Evolutionary conservation across 2,888 invertebrate genomes (phyloP), one percentile per base, ranked within the genome.

Genomic region (Scrobipalpa costella): DNA sequence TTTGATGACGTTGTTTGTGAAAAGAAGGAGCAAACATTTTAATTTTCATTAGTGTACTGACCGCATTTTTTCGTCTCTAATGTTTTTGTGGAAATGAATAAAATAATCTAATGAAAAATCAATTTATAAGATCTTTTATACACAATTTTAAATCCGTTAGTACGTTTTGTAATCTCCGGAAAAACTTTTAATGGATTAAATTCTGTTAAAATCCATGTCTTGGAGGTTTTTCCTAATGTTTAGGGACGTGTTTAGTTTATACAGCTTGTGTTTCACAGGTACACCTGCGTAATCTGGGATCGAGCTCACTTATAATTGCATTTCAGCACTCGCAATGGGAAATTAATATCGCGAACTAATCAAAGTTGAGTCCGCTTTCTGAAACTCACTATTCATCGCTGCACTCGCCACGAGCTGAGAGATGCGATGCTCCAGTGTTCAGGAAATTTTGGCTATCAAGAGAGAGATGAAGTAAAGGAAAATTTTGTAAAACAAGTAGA

Each of bases 321-420:
- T 81, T 80, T 73, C 67, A 68, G 69, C 69, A 82, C 77, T 78
- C 78, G 75, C 75, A 76, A 77, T 73, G 74, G 77, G 75, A 81
- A 82, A 83, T 84, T 81, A 83, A 84, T 84, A 83, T 79, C 81
- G 75, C 74, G 74, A 83, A 85, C 83, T 84, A 85, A 85, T 83
- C 84, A 83, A 85, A 85, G 83, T 85, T 83, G 74, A 76, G 79
- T 78, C 75, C 71, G 77, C 76, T 80, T 76, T 73, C 76, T 72
- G 72, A 70, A 74, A 73, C 76, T 74, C 66, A 65, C 69, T 69
- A 71, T 69, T 70, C 70, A 67, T 67, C 66, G 62, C 34, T 62
- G 59, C 59, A 62, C 33, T 62, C 36, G 36, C 40, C 47, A 59
- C 58, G 38, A 19, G 8, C 15, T 19, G 55, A 15, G 15, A 44